Evolutionary conservation across 1,140 invertebrate species (phyloP).

Genomic region (Heliconius himera): DNA sequence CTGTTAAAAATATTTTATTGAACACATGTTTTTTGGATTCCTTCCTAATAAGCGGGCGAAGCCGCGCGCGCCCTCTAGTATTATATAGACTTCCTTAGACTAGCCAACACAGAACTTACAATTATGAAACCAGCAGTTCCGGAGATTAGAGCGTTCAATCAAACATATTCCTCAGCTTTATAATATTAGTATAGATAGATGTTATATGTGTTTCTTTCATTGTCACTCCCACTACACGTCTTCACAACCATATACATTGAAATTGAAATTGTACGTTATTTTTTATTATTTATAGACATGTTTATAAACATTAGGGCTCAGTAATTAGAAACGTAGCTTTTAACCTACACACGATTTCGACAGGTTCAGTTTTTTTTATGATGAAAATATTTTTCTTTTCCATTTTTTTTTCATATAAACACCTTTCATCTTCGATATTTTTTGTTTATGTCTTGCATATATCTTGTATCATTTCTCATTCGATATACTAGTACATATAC

Average conservation of each 20-base stretch:
- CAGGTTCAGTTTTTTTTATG: not conserved
- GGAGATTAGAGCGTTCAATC: too few species aligned
- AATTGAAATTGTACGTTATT: not conserved
- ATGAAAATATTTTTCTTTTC: not conserved
- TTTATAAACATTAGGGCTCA: conserved; percentile 10
- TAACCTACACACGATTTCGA: not conserved
- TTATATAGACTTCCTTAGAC: too few species aligned
- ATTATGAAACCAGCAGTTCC: too few species aligned
- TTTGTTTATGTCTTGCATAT: not conserved
- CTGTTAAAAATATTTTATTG: too few species aligned
- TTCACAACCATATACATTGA: not conserved
- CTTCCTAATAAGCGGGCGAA: too few species aligned
- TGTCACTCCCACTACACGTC: not conserved
- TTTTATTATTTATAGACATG: not conserved
- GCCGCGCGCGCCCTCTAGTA: too few species aligned
- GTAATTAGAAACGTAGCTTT: not conserved
- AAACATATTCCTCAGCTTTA: too few species aligned
- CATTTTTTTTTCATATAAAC: not conserved
- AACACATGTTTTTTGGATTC: too few species aligned
- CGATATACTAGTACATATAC: not conserved
- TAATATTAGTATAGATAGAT: too few species aligned
- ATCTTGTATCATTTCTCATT: not conserved
- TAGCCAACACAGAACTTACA: too few species aligned
- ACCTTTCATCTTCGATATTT: not conserved
- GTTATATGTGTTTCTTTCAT: too few species aligned